These are phyloP conservation scores for Cerastoderma edule DNA, from an alignment of 2,888 invertebrate species.

Conservation along the genomic window DNA sequence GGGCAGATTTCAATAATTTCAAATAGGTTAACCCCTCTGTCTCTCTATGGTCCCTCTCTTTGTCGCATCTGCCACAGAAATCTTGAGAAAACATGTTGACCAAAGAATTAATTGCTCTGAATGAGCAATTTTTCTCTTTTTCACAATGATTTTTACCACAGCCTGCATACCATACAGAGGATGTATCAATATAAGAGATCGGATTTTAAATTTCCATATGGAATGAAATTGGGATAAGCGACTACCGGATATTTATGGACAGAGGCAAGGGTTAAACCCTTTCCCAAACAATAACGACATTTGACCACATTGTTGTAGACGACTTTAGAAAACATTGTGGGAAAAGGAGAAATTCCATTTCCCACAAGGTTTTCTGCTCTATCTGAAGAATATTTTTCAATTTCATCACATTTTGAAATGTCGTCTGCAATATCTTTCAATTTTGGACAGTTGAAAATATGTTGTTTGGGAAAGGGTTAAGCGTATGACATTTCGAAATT, in stretches of 20 bases:
- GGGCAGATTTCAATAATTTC: too few relatives aligned
- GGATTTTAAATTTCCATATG: too few relatives aligned
- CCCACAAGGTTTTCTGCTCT: neutral
- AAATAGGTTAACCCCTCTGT: too few relatives aligned
- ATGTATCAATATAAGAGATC: too few relatives aligned
- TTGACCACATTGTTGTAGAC: too few relatives aligned
- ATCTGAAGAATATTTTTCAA: neutral
- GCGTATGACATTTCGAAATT: too few relatives aligned
- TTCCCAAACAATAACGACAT: slow-evolving; percentile 3
- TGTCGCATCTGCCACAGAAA: too few relatives aligned
- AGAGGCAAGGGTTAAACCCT: too few relatives aligned
- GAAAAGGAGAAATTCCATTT: slow-evolving; percentile 4
- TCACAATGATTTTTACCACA: neutral
- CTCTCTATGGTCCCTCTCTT: too few relatives aligned
- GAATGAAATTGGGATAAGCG: too few relatives aligned
- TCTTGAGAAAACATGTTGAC: neutral
- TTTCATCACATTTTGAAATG: neutral
- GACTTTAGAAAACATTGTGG: neutral
- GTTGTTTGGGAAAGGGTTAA: slow-evolving; percentile 3
- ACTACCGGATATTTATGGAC: too few relatives aligned
- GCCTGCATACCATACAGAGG: too few relatives aligned
- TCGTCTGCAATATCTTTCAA: neutral
- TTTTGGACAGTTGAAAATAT: neutral
- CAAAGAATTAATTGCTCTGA: slow-evolving; percentile 1
- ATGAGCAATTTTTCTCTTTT: neutral